Conservation (phyloP, 2,888 invertebrate genomes). For the Acanthoscelides obtectus region DNA sequence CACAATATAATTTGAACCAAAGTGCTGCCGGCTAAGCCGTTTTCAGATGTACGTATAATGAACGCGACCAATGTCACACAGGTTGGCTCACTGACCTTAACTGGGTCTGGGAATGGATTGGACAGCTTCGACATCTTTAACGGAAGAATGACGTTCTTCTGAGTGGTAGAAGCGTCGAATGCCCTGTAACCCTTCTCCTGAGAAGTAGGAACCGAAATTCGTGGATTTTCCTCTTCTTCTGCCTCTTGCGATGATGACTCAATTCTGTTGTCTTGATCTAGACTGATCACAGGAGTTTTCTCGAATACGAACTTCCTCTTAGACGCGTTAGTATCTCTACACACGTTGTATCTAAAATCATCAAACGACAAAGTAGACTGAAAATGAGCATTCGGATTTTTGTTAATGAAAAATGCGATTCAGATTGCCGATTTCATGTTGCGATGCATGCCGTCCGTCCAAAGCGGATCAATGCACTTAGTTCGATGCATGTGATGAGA, state of each 20-base stretch:
- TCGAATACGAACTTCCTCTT: slow-evolving; percentile 16
- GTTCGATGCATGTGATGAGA: no score
- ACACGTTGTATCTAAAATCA: slow-evolving; percentile 16
- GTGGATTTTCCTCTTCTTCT: neutral
- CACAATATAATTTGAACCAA: no score
- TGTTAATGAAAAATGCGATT: no score
- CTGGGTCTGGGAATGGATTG: slow-evolving; percentile 43
- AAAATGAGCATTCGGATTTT: no score
- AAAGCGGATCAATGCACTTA: no score
- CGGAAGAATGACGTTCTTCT: slow-evolving; percentile 38
- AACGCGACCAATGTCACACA: no score
- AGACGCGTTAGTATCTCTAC: slow-evolving; percentile 7
- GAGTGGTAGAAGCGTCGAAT: slow-evolving; percentile 38
- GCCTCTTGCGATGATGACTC: neutral
- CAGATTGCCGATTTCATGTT: no score
- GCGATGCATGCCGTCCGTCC: no score
- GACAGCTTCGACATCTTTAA: slow-evolving; percentile 39
- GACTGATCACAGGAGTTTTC: slow-evolving; percentile 4
- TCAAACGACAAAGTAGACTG: no score
- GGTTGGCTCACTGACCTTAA: slow-evolving; percentile 31
- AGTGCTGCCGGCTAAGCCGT: no score
- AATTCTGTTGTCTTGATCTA: neutral
- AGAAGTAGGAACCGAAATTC: neutral
- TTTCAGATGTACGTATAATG: no score
- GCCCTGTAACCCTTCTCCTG: slow-evolving; percentile 23